Conservation (phyloP, 2,113 vertebrate genomes). For the Hemichromis elongatus region DNA sequence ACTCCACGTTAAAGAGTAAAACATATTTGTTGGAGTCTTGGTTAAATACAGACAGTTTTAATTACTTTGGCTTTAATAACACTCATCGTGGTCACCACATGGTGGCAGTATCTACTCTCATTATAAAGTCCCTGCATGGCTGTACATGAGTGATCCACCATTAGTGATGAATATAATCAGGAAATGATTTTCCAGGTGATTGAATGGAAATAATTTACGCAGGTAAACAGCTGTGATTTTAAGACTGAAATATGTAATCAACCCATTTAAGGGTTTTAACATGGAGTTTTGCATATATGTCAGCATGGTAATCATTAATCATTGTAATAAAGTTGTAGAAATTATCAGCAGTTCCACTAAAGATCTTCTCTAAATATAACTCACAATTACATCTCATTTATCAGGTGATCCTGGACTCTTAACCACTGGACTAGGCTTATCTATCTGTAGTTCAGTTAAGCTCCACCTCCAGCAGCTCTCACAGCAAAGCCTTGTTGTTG, state of each 20-base stretch:
- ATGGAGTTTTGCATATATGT: neutral
- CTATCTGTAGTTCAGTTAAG: neutral
- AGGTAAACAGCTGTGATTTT: neutral
- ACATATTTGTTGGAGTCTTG: neutral
- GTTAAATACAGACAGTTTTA: neutral
- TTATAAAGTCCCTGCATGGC: neutral
- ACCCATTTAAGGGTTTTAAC: neutral
- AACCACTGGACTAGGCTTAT: neutral
- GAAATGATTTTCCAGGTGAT: neutral
- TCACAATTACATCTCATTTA: neutral
- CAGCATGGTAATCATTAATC: neutral
- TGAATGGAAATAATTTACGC: neutral
- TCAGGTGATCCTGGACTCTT: neutral
- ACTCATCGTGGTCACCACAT: neutral
- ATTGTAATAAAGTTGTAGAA: neutral
- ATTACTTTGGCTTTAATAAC: neutral
- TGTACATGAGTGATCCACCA: neutral
- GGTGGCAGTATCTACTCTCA: conserved; percentile 15
- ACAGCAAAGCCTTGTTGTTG: neutral
- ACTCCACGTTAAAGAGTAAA: neutral
- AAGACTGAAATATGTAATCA: neutral
- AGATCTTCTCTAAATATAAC: neutral
- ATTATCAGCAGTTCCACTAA: neutral
- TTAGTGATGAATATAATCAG: neutral
- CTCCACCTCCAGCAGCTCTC: neutral